Evolutionary conservation across 2,113 vertebrate genomes (phyloP), one percentile per base, ranked within the genome.

Genomic region (Noturus placidus): DNA sequence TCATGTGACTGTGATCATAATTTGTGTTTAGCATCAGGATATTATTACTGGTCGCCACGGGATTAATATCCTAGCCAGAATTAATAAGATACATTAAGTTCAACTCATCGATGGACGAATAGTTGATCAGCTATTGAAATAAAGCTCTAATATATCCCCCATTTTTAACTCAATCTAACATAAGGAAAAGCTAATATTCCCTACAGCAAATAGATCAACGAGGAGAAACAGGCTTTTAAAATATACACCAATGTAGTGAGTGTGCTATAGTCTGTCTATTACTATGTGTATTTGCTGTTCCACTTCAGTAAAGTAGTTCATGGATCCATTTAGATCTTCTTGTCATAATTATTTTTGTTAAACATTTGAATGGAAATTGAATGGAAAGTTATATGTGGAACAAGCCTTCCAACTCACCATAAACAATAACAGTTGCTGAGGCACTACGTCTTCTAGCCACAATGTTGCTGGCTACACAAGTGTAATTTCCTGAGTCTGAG

Each of bases 401-500:
- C 9, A 50, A 77, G 25, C 1, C 42, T 4, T 15, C 20, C 5
- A 59, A 69, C 96, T 96, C 93, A 99, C 98, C 98, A 0, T 97
- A 99, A 87, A 99, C 97, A n/a, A 97, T 96, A 9, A 99, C 96
- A 0, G 96, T 96, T 33, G 98, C 97, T 0, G 96, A 97, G 84
- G 96, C 84, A 33, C 97, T 99, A 76, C 97, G 96, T 85, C 97
- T 95, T 93, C 95, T 97, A 52, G 98, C 98, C 65, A 99, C 98
- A 0, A 99, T 96, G 94, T 99, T 99, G 93, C 96, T 97, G 0
- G 98, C 98, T 94, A 98, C 93, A 86, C 98, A 99, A 38, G 97
- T 99, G 79, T 99, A 99, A 94, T 99, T 99, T 38, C 97, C 98
- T 0, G 98, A 99, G 93, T 99, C 97, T 0, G 97, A 98, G 0